Evolutionary conservation across 1,140 invertebrate species (phyloP), one percentile per base, ranked within the genome.

Genomic region (Eueides isabella): DNA sequence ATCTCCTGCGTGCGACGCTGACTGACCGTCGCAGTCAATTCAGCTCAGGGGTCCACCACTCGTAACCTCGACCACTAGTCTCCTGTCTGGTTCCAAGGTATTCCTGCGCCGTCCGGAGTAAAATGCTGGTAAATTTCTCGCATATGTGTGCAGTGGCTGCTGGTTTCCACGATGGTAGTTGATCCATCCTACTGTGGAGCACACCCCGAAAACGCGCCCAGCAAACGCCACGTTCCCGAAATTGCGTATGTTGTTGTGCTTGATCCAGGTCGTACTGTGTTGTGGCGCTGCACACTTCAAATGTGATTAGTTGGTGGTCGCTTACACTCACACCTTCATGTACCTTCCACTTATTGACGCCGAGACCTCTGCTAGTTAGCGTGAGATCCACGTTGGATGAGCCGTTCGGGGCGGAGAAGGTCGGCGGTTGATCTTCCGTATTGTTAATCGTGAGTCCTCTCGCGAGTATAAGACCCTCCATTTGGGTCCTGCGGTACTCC

Each of bases 391-490:
- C 61, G 33, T 77, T 73, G 0, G 75, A 77, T 3, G 35, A 9
- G 0, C 71, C 75, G 38, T 73, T 77, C 1, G 75, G 75, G 11
- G 71, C 62, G n/a, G 29, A 61, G 67, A 73, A 74, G 0, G 75
- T 77, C 0, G 67, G 30, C 1, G 71, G 75, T 16, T 70, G 33
- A 3, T 44, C 71, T n/a, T 68, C 41, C 28, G 3, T 14, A 14
- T 76, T 76, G 23, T 63, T 19, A 9, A 76, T 31, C 1, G 23
- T 28, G 2, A 72, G 33, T 1, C 30, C 65, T 2, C 38, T 16
- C 23, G 3, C 30, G 4, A 63, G 19, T 14, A 67, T 62, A 7
- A 73, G 65, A 9, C 44, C 33, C 14, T 73, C 71, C 65, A 73
- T 44, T 6, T 55, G 44, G n/a, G 14, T 61, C 3, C 30, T 33